Base-by-base conservation (phyloP, 2,113 vertebrate genomes). In the Prochilodus magdalenae region DNA sequence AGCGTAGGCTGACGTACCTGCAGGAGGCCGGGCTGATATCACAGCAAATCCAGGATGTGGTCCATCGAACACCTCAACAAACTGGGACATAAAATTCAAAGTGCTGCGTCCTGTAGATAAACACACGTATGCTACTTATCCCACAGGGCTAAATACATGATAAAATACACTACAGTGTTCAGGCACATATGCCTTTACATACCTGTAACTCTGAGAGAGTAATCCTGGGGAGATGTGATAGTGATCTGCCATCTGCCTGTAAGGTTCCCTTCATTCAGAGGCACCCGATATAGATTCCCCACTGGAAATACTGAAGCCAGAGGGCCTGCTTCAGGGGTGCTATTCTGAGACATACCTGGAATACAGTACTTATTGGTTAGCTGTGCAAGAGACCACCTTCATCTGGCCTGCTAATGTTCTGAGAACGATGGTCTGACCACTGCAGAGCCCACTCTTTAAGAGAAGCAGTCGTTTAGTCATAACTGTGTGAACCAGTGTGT, bases 21-120 rank as follows among this genome's bases (percentile, higher is more conserved):
- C 36, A 12, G 66, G 66, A 5, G 33, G 66, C 22, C 66, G 20
- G 20, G 33, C 18, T 26, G 20, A 3, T 44, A 70, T 44, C 22
- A 10, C 8, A 13, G 66, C 36, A 44, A 44, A 70, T 44, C 66
- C 66, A n/a, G 66, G 66, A 70, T 70, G 66, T 44, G 36, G 66
- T 44, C 33, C 66, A 70, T 44, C 66, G 44, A 70, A 70, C 22
- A 5, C 11, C 36, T 44, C 66, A 6, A 36, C 66, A 70, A 70
- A 70, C 33, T 24, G 66, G 66, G 40, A 24, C 33, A 70, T n/a
- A 70, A 44, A 44, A 44, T 44, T 24, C 36, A 70, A 18, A 2
- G 22, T 13, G 36, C 66, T 70, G 20, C 33, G 36, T 13, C 66
- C 66, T 70, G 66, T 20, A n/a, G 20, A 44, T 33, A 26, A 67